Base-by-base conservation (phyloP, 1,140 invertebrate species). In the Drosophila grimshawi region DNA sequence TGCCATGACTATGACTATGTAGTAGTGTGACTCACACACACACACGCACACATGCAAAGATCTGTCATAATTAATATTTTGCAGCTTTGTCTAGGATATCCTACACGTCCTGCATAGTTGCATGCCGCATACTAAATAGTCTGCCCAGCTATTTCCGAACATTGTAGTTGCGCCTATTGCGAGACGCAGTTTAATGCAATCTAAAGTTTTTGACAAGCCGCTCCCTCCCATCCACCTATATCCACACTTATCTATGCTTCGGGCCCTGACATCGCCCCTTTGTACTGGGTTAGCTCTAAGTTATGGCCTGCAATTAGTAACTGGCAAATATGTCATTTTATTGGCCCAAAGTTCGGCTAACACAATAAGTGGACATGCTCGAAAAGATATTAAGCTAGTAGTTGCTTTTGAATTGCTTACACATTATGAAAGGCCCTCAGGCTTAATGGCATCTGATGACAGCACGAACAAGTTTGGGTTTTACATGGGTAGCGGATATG, bases 11-110 rank as follows among this genome's bases (percentile, higher is more conserved):
- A 41, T 41, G 32, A 48, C 57, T 60, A 46, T 60, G 57, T 43
- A 46, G 41, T n/a, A 46, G 59, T 48, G 55, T 19, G 19, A 19
- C 19, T 19, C 19, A 19, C 56, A 10, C 27, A 41, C 49, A 55
- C 49, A 43, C 62, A 51, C 62, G 30, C 32, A 11, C 63, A 48
- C 53, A 39, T 27, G 19, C 19, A 52, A 45, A 69, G 64, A 76
- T 70, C 82, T 88, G 82, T 88, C 83, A 88, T 88, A 86, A 86
- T 86, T 86, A 86, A 88, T 86, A 86, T 88, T 86, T 86, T 79
- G 78, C 64, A 80, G 83, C 82, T 83, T 80, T 73, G 81, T 79
- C 73, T 76, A 80, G 60, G 60, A 74, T 62, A 67, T 64, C 74
- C 67, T 52, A 73, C 78, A 80, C 65, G 52, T 78, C 66, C 75